These are phyloP conservation scores for Escarpia spicata DNA, from an alignment of 2,888 invertebrate species.

Conservation along the genomic window DNA sequence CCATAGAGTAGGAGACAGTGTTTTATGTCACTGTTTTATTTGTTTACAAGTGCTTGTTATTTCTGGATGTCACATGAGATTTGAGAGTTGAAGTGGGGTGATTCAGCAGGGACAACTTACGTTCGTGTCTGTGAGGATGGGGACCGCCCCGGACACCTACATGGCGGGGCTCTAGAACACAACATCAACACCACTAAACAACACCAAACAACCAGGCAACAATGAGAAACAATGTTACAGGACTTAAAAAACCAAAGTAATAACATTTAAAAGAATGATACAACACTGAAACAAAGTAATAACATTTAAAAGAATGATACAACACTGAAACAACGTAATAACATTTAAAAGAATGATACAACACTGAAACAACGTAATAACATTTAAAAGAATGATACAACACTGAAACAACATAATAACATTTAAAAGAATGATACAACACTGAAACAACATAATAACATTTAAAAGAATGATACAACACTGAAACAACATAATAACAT, in stretches of 20 bases:
- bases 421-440: background rate
- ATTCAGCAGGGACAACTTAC: background rate
- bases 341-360: background rate
- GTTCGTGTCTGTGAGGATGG: constrained; percentile 4
- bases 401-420: too few relatives aligned
- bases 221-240: background rate
- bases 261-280: background rate
- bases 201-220: background rate
- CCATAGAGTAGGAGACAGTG: background rate
- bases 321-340: background rate
- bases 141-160: background rate
- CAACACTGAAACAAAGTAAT: background rate
- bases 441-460: too few relatives aligned
- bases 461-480: background rate
- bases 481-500: too few relatives aligned
- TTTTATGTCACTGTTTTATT: background rate
- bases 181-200: background rate
- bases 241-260: background rate
- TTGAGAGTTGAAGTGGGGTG: background rate
- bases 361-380: background rate
- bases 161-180: background rate
- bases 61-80: too few relatives aligned
- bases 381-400: background rate
- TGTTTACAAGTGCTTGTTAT: too few relatives aligned
- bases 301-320: background rate